Evolutionary conservation across 2,797 vertebrate species (phyloP), one percentile per base, ranked within the genome.

Genomic region (Spatula clypeata): DNA sequence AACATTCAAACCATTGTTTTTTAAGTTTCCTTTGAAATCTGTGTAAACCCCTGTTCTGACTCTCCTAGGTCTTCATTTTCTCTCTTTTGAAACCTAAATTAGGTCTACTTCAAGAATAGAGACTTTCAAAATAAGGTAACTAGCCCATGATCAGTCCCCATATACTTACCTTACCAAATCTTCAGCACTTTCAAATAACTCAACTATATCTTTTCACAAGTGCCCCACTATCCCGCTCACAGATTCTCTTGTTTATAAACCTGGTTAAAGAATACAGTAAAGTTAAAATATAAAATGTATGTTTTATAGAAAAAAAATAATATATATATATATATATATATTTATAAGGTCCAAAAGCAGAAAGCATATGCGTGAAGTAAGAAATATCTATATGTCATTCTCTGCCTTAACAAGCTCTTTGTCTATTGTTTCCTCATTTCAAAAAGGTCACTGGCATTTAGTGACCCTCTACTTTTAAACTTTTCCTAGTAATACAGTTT

Each of bases 331-430:
- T 45, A 45, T 45, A 45, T 0, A 38, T 69, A 45, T 45, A 18
- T 89, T 83, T 55, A 7, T 34, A 77, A 40, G 7, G 1, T 70
- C 26, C 31, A 40, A 83, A 85, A 71, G 8, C 79, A 67, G 66
- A 51, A 70, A 27, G 2, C 3, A 17, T 26, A 23, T 9, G 0
- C 17, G 15, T 54, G 75, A 75, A 85, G 58, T 44, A 77, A n/a
- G 3, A 3, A 62, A 20, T 71, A 57, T 40, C 1, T 0, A 0
- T 20, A 27, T 29, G 5, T 64, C 38, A 53, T 32, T 44, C 13
- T 80, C 5, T 79, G 61, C 14, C 5, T 70, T 13, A 53, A 62
- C 7, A 76, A 47, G n/a, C 6, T 90, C 5, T 89, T 91, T 62
- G 42, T 27, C 51, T 55, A 6, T 27, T 38, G 27, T 79, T 94